Evolutionary conservation across 2,888 invertebrate species (phyloP).

Genomic region (Anoplius nigerrimus): DNA sequence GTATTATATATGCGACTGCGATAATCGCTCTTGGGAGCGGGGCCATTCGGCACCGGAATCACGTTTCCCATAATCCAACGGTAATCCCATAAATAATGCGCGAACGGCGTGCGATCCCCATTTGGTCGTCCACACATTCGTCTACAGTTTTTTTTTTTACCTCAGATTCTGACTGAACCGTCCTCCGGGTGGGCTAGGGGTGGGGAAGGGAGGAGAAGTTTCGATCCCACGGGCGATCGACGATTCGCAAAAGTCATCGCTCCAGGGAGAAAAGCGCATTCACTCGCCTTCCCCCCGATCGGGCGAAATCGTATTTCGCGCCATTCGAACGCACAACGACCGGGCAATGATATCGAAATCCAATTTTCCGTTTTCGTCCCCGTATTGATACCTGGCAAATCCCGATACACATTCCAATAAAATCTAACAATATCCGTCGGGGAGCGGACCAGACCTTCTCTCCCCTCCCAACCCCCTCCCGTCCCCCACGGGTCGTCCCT

Average conservation of each 20-base stretch:
- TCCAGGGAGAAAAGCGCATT: conserved; percentile 6
- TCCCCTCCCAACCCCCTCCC: no score
- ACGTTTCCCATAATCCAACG: conserved; percentile 66
- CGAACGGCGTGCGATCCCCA: conserved; percentile 49
- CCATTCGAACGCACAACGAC: neutral
- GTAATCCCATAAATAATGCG: conserved; percentile 70
- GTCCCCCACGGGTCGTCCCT: no score
- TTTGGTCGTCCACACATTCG: conserved; percentile 43
- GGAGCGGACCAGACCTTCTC: neutral
- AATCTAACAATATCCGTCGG: conserved; percentile 38
- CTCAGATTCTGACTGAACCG: conserved; percentile 13
- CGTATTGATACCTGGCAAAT: conserved; percentile 30
- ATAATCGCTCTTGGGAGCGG: conserved; percentile 52
- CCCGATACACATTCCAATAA: conserved; percentile 36
- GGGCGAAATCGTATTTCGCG: conserved; percentile 19
- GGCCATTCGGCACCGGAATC: conserved; percentile 58
- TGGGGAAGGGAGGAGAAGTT: no score
- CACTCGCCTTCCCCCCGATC: neutral
- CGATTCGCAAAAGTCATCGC: conserved; percentile 8
- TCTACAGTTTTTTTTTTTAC: conserved; percentile 20
- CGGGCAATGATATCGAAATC: conserved; percentile 1
- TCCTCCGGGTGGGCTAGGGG: conserved; percentile 10
- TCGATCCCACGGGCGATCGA: no score
- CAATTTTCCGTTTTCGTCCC: conserved; percentile 22
- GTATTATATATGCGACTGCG: conserved; percentile 25